phyloP scores from a whole-genome alignment of 2,797 vertebrate genomes.

The Peromyscus attwateri region DNA sequence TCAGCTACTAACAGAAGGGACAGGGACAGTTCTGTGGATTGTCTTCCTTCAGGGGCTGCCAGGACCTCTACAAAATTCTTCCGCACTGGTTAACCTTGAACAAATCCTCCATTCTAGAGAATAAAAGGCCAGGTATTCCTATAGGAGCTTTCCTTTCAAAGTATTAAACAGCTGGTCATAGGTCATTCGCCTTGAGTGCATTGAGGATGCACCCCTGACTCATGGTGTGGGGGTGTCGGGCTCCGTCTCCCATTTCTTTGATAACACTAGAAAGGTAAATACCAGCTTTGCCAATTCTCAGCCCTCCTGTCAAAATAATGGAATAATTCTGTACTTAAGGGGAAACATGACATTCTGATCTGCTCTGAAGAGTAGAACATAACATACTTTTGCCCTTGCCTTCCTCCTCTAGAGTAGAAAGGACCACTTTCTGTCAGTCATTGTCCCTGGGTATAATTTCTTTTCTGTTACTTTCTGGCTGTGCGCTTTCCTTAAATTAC shows the following conservation, averaged over 20 bases:
- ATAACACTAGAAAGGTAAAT: neutral
- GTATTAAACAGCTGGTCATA: neutral
- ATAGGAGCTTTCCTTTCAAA: neutral
- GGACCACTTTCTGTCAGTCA: too few relatives aligned
- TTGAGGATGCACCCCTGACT: neutral
- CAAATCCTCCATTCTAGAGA: neutral
- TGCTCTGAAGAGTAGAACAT: neutral
- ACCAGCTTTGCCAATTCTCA: neutral
- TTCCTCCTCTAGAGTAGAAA: conserved; percentile 13
- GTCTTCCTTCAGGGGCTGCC: neutral
- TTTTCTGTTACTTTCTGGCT: neutral
- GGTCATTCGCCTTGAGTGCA: neutral
- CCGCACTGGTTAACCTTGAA: neutral
- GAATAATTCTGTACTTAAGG: neutral
- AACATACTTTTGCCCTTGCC: neutral
- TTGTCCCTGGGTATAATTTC: neutral
- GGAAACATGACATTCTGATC: neutral
- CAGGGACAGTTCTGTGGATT: neutral
- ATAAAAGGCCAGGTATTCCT: neutral
- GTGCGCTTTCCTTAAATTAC: neutral
- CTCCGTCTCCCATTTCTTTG: too few relatives aligned
- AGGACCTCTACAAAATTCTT: neutral
- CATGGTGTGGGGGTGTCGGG: neutral
- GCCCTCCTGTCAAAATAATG: neutral
- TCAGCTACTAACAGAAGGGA: conserved; percentile 42